phyloP scores from a whole-genome alignment of 2,113 vertebrate species.

The Semnopithecus entellus region DNA sequence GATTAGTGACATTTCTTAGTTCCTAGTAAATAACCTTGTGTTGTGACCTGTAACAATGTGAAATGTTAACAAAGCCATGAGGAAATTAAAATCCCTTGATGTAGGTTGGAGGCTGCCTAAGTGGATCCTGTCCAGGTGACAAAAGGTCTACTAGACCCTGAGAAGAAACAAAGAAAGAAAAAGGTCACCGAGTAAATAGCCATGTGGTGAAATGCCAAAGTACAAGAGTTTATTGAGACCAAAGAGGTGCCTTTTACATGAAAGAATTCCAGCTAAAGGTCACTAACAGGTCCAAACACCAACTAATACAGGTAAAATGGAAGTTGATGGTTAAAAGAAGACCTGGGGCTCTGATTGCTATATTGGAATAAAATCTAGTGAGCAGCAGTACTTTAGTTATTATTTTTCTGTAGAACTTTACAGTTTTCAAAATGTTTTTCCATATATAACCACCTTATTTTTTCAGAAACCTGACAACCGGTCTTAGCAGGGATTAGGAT shows the following conservation, averaged over 20 bases:
- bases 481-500: background rate
- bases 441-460: background rate
- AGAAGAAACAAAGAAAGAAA: constrained; percentile 60
- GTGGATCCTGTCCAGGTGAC: constrained; percentile 34
- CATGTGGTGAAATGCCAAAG: constrained; percentile 60
- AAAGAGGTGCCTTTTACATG: constrained; percentile 55
- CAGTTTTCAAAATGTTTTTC: background rate
- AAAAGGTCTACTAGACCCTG: constrained; percentile 42
- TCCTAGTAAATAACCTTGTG: constrained; percentile 66
- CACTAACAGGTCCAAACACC: background rate
- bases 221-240: constrained; percentile 64
- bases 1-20: constrained; percentile 64
- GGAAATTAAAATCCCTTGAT: constrained; percentile 69
- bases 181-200: constrained; percentile 49
- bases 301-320: background rate
- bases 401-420: background rate
- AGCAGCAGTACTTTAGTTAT: background rate
- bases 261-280: constrained; percentile 36
- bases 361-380: background rate
- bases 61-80: constrained; percentile 74
- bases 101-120: constrained; percentile 48
- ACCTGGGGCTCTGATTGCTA: background rate
- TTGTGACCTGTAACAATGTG: constrained; percentile 69
- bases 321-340: constrained; percentile 24
- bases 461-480: background rate